Evolutionary conservation across 2,888 invertebrate genomes (phyloP).

Genomic region (Tromatobia lineatoria): DNA sequence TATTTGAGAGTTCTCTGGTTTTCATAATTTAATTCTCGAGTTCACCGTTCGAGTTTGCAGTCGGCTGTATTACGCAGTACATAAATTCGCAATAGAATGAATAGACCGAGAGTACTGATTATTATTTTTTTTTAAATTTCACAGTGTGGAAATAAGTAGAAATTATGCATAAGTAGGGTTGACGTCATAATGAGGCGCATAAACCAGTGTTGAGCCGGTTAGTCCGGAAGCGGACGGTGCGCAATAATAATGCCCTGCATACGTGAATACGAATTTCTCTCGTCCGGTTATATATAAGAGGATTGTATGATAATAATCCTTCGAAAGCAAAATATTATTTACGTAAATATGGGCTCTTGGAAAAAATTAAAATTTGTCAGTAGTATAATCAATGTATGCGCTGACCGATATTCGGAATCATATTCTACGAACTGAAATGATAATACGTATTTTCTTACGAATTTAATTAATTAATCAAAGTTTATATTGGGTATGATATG

Average conservation of each 20-base stretch:
- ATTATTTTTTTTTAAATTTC: neutral
- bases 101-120: constrained; percentile 18
- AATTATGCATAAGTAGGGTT: neutral
- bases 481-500: neutral
- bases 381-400: neutral
- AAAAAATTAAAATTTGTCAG: neutral
- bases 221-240: neutral
- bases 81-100: constrained; percentile 28
- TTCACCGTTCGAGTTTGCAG: constrained; percentile 16
- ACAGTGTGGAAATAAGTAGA: neutral
- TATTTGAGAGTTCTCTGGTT: constrained; percentile 10
- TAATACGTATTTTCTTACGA: neutral
- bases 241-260: constrained; percentile 13
- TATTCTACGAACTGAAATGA: neutral
- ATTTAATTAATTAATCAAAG: neutral
- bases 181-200: neutral
- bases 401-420: neutral
- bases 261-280: neutral
- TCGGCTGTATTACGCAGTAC: neutral
- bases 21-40: constrained; percentile 20
- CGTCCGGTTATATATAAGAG: neutral
- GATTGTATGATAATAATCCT: neutral
- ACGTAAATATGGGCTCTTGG: neutral
- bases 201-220: neutral
- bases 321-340: neutral